Percentiles rank a stretch among this genome's conserved stretches.
phyloP scores from a whole-genome alignment of 2,888 invertebrate genomes.

The Baccha elongata region DNA sequence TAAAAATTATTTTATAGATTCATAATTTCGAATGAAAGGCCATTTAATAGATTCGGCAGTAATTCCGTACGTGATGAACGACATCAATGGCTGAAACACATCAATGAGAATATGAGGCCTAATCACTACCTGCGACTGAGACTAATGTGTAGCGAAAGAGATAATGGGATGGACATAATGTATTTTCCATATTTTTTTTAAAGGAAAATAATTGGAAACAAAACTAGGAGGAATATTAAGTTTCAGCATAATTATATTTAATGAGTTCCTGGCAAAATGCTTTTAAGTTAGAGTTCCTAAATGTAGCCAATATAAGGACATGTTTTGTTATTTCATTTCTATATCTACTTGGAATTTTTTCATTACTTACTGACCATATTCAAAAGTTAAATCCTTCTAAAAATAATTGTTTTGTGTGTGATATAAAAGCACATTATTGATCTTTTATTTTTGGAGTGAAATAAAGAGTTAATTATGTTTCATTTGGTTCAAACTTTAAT shows the following conservation, averaged over 20 bases:
- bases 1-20: constrained; percentile 57
- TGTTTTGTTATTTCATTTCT: not conserved
- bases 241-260: constrained; percentile 45
- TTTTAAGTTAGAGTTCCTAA: constrained; percentile 13
- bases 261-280: constrained; percentile 40
- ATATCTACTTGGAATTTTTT: too few species aligned
- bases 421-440: too few species aligned
- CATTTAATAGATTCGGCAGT: constrained; percentile 53
- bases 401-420: too few species aligned
- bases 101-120: not conserved
- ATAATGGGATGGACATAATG: constrained; percentile 23
- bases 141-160: constrained; percentile 55
- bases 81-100: constrained; percentile 1
- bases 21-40: constrained; percentile 61
- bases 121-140: constrained; percentile 8
- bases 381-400: too few species aligned
- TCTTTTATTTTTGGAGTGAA: too few species aligned
- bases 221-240: constrained; percentile 24
- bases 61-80: too few species aligned
- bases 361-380: too few species aligned
- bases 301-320: constrained; percentile 3
- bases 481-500: too few species aligned
- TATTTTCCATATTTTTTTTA: constrained; percentile 20
- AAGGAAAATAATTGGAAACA: constrained; percentile 10
- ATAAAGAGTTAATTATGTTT: too few species aligned